These are phyloP conservation scores for Nephrocerus scutellatus DNA, from an alignment of 2,888 invertebrate genomes.

Conservation along the genomic window DNA sequence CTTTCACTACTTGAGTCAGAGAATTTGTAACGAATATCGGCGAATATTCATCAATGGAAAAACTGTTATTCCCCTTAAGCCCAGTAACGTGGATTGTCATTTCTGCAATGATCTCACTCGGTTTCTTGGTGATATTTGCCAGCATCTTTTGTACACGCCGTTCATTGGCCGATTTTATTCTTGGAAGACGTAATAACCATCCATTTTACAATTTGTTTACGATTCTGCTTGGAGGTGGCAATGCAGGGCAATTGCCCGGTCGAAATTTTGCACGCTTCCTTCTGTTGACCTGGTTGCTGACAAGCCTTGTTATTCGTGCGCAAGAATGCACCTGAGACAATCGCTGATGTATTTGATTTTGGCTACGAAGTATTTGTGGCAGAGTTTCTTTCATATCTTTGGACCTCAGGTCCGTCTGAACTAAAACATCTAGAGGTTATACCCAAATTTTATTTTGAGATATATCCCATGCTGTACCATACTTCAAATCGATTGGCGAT, in stretches of 20 bases:
- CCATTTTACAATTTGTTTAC: constrained; percentile 28
- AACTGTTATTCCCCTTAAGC: constrained; percentile 34
- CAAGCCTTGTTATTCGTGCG: constrained; percentile 31
- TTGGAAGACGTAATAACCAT: constrained; percentile 12
- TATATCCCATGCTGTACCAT: too few species aligned
- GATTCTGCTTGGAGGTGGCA: constrained; percentile 25
- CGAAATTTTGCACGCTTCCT: constrained; percentile 29
- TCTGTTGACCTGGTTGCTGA: constrained; percentile 32
- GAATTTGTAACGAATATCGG: constrained; percentile 31
- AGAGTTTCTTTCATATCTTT: constrained; percentile 26
- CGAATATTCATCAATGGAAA: constrained; percentile 30
- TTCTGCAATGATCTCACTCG: constrained; percentile 20
- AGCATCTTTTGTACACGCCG: constrained; percentile 10
- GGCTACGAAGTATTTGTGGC: constrained; percentile 25
- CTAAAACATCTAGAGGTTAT: constrained; percentile 17
- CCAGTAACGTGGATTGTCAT: constrained; percentile 28
- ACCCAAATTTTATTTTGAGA: not conserved
- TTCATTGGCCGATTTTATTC: constrained; percentile 5
- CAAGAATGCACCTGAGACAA: constrained; percentile 32
- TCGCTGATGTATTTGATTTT: constrained; percentile 29
- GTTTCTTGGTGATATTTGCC: constrained; percentile 17
- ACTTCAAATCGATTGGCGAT: too few species aligned
- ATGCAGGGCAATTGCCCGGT: constrained; percentile 23
- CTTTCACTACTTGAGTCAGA: constrained; percentile 31
- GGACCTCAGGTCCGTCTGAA: constrained; percentile 25